Base-by-base conservation (phyloP, 1,140 invertebrate genomes). In the Macrotrachela quadricornifera region DNA sequence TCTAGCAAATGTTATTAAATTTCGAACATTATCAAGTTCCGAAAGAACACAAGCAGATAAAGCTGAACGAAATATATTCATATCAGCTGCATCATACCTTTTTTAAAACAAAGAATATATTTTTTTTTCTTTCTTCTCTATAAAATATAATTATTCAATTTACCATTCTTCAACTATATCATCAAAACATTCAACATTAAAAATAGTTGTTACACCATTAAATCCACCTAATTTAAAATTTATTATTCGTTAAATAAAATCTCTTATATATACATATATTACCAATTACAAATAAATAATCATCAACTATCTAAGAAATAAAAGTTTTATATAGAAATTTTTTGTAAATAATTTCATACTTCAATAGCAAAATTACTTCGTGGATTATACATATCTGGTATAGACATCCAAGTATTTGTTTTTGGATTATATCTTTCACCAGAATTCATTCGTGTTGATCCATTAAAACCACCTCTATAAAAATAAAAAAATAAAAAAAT, bases 171-270 rank as follows among this genome's bases (percentile, higher is more conserved):
- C 82, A 0, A 78, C 79, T 59, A 76, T 77, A 39, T 80, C 80
- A 60, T 85, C 82, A 63, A 83, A 91, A 64, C 84, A 87, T 66
- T 90, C 86, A 1, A 87, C 85, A 57, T 85, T 80, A 59, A 79
- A 82, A 17, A 85, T 85, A 0, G 84, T 79, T 0, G 66, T 68
- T n/a, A 64, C 61, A 3, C 80, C 82, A 64, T 84, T 81, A 62
- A 83, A 85, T 15, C 83, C 83, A 1, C 83, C 83, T 30, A 30
- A 4, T 4, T 4, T 4, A 4, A 8, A 30, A 4, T 30, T 30
- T 30, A 8, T 30, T 30, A 4, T 4, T 30, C 21, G 8, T 4
- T 8, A 8, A 30, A 30, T 4, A 8, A 30, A 30, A 30, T 30
- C 3, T 8, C 2, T 8, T 30, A 30, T 4, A 30, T 30, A 4